These are phyloP conservation scores for Pogonus chalceus DNA, from an alignment of 1,140 invertebrate genomes.

Conservation along the genomic window DNA sequence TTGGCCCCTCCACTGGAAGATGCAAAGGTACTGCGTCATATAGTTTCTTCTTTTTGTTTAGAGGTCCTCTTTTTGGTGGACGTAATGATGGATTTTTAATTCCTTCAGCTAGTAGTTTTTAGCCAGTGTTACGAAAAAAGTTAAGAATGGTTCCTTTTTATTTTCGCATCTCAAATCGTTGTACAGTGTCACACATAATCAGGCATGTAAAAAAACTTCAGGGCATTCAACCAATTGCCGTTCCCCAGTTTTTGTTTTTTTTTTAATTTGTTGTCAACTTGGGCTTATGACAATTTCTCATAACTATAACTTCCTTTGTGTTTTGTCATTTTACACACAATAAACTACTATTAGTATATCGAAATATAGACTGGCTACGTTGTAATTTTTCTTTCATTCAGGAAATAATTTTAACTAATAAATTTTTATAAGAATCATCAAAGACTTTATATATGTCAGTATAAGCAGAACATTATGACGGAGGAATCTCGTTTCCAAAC, in stretches of 20 bases:
- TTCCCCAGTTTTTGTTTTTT: constrained; percentile 21
- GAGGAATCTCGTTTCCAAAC: too few relatives aligned
- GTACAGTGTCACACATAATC: too few relatives aligned
- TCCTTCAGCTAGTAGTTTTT: constrained; percentile 16
- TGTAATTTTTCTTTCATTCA: constrained; percentile 13
- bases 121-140: constrained; percentile 16
- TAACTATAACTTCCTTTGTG: constrained; percentile 18
- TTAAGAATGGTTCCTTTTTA: constrained; percentile 12
- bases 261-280: constrained; percentile 12
- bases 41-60: constrained; percentile 10
- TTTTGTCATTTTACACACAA: constrained; percentile 20
- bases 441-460: too few relatives aligned
- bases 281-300: constrained; percentile 20
- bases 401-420: constrained; percentile 17
- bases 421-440: too few relatives aligned
- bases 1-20: too few relatives aligned
- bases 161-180: constrained; percentile 23
- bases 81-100: constrained; percentile 12
- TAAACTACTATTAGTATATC: constrained; percentile 11
- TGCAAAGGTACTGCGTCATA: too few relatives aligned
- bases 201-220: constrained; percentile 17
- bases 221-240: too few relatives aligned
- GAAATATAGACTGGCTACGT: constrained; percentile 11
- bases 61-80: constrained; percentile 4
- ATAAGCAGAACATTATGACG: too few relatives aligned